Evolutionary conservation across 1,140 invertebrate species (phyloP).

Genomic region (Rhyzopertha dominica): DNA sequence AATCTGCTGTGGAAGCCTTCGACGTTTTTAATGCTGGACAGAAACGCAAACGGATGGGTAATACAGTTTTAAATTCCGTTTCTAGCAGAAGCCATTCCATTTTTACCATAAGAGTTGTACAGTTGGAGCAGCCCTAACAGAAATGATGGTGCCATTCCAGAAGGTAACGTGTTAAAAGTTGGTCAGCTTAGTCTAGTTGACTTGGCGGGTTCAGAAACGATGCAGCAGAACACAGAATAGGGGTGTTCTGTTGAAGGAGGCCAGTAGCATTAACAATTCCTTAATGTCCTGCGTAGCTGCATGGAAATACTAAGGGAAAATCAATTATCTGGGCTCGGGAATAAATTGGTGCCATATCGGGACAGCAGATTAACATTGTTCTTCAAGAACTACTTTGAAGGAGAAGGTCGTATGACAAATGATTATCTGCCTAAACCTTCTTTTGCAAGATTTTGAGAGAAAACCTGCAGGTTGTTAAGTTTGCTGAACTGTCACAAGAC

Average conservation of each 20-base stretch:
- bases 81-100: conserved; percentile 92
- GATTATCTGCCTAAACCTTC: conserved; percentile 96
- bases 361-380: conserved; percentile 94
- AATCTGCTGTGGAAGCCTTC: conserved; percentile 86
- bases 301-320: conserved; percentile 90
- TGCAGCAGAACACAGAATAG: conserved; percentile 80
- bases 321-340: conserved; percentile 62
- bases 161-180: conserved; percentile 61
- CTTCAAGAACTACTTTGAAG: conserved; percentile 98
- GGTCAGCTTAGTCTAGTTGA: conserved; percentile 91
- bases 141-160: conserved; percentile 55
- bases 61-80: conserved; percentile 85
- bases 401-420: conserved; percentile 92
- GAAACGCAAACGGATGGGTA: conserved; percentile 77
- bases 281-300: conserved; percentile 81
- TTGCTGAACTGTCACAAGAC: conserved; percentile 93
- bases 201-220: conserved; percentile 90
- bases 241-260: conserved; percentile 39
- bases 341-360: conserved; percentile 83
- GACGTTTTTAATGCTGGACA: conserved; percentile 78
- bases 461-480: conserved; percentile 90
- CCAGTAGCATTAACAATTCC: conserved; percentile 82
- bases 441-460: conserved; percentile 91
- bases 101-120: conserved; percentile 85
- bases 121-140: conserved; percentile 58